Evolutionary conservation across 2,113 vertebrate genomes (phyloP).

Genomic region (Romanogobio albipinnatus): DNA sequence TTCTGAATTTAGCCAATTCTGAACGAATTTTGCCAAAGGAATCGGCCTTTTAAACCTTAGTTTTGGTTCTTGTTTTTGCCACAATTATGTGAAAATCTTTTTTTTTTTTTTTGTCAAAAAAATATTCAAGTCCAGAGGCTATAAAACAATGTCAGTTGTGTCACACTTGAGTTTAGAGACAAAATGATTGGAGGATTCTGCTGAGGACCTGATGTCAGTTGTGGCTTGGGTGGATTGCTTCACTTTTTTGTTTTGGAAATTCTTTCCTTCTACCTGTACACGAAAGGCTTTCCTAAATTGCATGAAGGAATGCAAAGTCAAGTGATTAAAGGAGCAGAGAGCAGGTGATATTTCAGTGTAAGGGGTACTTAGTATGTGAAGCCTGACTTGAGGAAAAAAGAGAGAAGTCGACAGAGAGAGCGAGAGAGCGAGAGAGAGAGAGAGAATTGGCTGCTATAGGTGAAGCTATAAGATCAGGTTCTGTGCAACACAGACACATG

Average conservation of each 20-base stretch:
- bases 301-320: slow-evolving; percentile 70
- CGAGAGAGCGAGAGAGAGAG: not conserved
- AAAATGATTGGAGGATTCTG: not conserved
- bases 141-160: not conserved
- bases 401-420: slow-evolving; percentile 43
- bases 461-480: slow-evolving; percentile 61
- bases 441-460: slow-evolving; percentile 54
- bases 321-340: slow-evolving; percentile 71
- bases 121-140: not conserved
- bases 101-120: not conserved
- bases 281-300: slow-evolving; percentile 67
- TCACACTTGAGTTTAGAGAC: slow-evolving; percentile 5
- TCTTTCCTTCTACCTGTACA: slow-evolving; percentile 65
- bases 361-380: slow-evolving; percentile 67
- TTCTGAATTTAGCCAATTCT: no score
- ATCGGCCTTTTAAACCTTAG: no score
- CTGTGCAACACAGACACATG: not conserved
- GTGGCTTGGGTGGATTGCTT: slow-evolving; percentile 62
- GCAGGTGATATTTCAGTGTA: slow-evolving; percentile 72
- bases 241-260: slow-evolving; percentile 63
- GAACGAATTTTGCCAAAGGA: no score
- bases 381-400: slow-evolving; percentile 62
- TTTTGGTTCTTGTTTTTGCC: no score
- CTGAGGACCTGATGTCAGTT: slow-evolving; percentile 51
- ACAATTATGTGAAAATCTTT: no score